A percentile compares a stretch with the other conserved stretches of the same genome.
Evolutionary conservation across 2,888 invertebrate genomes (phyloP).

Genomic region (Cephus spinipes): DNA sequence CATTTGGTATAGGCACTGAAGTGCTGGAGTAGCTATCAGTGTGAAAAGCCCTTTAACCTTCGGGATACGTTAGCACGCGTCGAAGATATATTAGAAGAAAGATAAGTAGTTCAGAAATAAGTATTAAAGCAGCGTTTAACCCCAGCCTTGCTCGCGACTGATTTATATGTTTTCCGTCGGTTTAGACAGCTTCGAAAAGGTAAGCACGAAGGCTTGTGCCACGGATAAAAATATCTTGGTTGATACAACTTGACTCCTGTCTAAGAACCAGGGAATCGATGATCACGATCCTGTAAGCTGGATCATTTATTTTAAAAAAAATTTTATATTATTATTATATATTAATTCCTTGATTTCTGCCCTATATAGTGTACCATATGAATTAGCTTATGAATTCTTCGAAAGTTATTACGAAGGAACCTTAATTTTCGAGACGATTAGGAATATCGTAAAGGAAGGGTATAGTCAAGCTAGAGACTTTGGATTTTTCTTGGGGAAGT

Average conservation of each 20-base stretch:
- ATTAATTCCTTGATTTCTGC: neutral
- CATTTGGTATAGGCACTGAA: neutral
- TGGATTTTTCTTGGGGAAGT: neutral
- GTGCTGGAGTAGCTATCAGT: neutral
- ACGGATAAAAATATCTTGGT: neutral
- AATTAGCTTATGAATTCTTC: no score
- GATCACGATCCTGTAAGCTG: neutral
- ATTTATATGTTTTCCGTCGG: constrained; percentile 24
- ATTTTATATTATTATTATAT: neutral
- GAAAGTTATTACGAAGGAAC: no score
- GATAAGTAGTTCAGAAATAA: constrained; percentile 25
- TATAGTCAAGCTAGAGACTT: neutral
- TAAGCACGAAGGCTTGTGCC: constrained; percentile 5
- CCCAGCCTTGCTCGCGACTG: constrained; percentile 8
- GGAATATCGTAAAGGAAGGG: neutral
- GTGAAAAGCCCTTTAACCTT: constrained; percentile 2
- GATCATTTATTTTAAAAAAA: neutral
- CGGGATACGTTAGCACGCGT: neutral
- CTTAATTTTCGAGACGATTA: neutral
- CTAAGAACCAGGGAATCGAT: neutral
- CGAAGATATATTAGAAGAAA: constrained; percentile 18
- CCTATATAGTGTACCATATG: no score
- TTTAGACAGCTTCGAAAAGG: constrained; percentile 18
- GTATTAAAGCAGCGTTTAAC: constrained; percentile 24
- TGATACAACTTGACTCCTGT: constrained; percentile 1